Evolutionary conservation across 2,888 invertebrate species (phyloP), one percentile per base, ranked within the genome.

Genomic region (Teleiodes luculella): DNA sequence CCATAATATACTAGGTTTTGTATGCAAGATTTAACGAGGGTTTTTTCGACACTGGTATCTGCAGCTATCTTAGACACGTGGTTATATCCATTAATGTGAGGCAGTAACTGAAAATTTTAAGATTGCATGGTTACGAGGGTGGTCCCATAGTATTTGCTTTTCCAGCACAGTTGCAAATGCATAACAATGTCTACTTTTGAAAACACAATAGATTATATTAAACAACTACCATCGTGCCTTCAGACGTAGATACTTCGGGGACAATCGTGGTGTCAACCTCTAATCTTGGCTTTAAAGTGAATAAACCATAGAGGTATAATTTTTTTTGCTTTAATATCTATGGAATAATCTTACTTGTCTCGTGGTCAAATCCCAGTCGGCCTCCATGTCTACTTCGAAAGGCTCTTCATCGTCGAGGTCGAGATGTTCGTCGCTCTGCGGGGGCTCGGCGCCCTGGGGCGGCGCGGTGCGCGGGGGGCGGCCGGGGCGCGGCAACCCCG

Each of bases 311-410:
- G 2, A 31, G 7, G 31, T 31, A n/a, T n/a, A n/a, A n/a, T n/a
- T n/a, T n/a, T n/a, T n/a, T n/a, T n/a, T n/a, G n/a, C n/a, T n/a
- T n/a, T n/a, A n/a, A n/a, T n/a, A n/a, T n/a, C n/a, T n/a, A n/a
- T 4, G 24, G 3, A 24, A 24, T n/a, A 14, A 14, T n/a, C 31
- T 46, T 41, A 96, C 96, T 92, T 97, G 97, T 78, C 97, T 95
- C 0, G 98, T 98, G 0, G 98, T 98, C 31, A 98, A 91, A 76
- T 98, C 98, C 97, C 98, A 98, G 57, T 95, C 94, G 37, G 95
- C 93, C 4, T 80, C 80, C 57, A 79, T 58, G 51, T 85, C 80
- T 0, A 87, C 68, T 60, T 83, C 78, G 33, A 85, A 80, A 0
- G 91, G 88, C 47, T 92, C 91, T 30, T 93, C 92, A 16, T 92